Evolutionary conservation across 1,140 invertebrate genomes (phyloP).

Genomic region (Globodera ellingtonae): DNA sequence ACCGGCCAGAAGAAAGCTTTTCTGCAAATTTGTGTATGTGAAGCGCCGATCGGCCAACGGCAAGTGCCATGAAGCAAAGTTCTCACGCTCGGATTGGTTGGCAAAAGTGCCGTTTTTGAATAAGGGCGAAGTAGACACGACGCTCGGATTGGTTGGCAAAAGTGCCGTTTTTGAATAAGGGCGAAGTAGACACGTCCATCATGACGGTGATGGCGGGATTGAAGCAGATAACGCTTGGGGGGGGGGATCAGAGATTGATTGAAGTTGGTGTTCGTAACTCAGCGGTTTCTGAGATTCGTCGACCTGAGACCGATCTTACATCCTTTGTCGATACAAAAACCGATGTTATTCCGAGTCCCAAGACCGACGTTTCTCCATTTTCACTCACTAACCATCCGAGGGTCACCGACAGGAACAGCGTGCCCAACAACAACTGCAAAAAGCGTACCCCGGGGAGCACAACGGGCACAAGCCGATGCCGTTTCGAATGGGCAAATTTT

Average conservation of each 20-base stretch:
- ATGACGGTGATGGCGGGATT: conserved; percentile 28
- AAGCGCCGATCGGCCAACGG: conserved; percentile 23
- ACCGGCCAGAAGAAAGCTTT: conserved; percentile 21
- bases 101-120: conserved; percentile 1
- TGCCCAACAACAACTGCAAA: conserved; percentile 19
- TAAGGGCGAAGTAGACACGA: conserved; percentile 9
- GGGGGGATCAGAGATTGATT: not conserved
- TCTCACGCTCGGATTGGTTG: not conserved
- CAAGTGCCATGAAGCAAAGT: conserved; percentile 6
- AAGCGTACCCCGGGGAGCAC: not conserved
- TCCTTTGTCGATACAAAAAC: too few species aligned
- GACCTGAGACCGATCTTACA: too few species aligned
- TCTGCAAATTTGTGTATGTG: conserved; percentile 23
- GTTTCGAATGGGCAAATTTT: not conserved
- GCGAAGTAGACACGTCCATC: conserved; percentile 21
- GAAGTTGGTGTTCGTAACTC: not conserved
- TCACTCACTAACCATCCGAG: conserved; percentile 12
- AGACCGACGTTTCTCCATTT: not conserved
- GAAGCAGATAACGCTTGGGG: conserved; percentile 20
- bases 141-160: not conserved
- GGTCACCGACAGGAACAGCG: conserved; percentile 12
- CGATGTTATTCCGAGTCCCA: not conserved
- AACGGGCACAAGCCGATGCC: not conserved
- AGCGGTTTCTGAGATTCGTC: too few species aligned
- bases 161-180: conserved; percentile 9